A percentile compares a stretch with the other conserved stretches of the same genome.
These are phyloP conservation scores for Labroides dimidiatus DNA, from an alignment of 2,797 vertebrate species.

Conservation along the genomic window DNA sequence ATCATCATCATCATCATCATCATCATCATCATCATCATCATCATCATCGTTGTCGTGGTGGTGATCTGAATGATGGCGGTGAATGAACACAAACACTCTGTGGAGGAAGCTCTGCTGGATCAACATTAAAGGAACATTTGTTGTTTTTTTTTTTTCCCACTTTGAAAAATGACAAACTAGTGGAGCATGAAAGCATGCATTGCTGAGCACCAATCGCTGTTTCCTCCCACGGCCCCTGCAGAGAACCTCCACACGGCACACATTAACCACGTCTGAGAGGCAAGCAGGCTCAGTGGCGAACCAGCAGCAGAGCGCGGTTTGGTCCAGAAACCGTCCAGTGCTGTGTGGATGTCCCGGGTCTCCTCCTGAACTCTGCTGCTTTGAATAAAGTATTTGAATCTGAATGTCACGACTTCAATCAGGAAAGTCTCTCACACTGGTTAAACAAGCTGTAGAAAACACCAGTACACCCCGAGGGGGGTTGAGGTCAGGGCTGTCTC, in stretches of 20 bases:
- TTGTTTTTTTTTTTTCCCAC: no score
- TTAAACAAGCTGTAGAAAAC: conserved; percentile 59
- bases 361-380: conserved; percentile 47
- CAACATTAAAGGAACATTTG: conserved; percentile 68
- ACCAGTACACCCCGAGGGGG: conserved; percentile 38
- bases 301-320: conserved; percentile 30
- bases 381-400: conserved; percentile 51
- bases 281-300: conserved; percentile 46
- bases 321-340: neutral
- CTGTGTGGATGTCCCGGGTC: neutral
- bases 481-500: conserved; percentile 65
- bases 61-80: conserved; percentile 43
- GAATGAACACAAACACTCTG: conserved; percentile 58
- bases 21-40: conserved; percentile 32
- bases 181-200: conserved; percentile 74
- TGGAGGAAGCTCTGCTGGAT: conserved; percentile 64
- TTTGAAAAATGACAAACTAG: conserved; percentile 78
- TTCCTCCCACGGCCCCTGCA: conserved; percentile 63
- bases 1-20: no score
- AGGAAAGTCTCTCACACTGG: conserved; percentile 48
- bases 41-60: conserved; percentile 30
- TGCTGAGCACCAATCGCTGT: conserved; percentile 73
- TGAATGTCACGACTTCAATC: conserved; percentile 58
- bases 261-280: conserved; percentile 18
- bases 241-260: conserved; percentile 57